Percentiles rank a stretch among this genome's conserved stretches.
phyloP scores from a whole-genome alignment of 2,797 vertebrate species.

The Danionella dracula region DNA sequence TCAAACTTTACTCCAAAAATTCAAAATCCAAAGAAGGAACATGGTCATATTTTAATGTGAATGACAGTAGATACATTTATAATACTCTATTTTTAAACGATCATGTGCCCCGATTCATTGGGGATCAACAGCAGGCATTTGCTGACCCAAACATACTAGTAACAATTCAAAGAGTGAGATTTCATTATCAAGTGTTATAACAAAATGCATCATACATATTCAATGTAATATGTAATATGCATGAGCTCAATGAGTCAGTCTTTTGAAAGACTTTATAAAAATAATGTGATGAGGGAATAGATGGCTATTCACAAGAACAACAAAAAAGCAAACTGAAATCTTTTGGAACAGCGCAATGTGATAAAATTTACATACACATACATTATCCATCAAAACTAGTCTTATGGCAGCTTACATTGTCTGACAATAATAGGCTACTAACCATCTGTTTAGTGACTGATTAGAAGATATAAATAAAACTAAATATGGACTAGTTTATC shows the following conservation, averaged over 20 bases:
- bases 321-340: background rate
- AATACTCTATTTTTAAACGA: too few relatives aligned
- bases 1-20: background rate
- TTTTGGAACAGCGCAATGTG: background rate
- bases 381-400: background rate
- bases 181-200: slow-evolving; percentile 13
- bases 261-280: background rate
- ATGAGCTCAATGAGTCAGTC: background rate
- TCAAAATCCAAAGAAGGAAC: too few relatives aligned
- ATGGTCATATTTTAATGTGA: too few relatives aligned
- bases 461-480: too few relatives aligned
- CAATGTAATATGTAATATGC: slow-evolving; percentile 12
- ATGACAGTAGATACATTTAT: too few relatives aligned
- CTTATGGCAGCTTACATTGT: too few relatives aligned
- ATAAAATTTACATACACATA: background rate
- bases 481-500: too few relatives aligned
- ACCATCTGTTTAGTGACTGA: too few relatives aligned
- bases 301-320: background rate
- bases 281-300: background rate
- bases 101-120: background rate
- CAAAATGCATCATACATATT: slow-evolving; percentile 17
- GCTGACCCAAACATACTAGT: slow-evolving; percentile 7
- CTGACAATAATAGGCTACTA: too few relatives aligned
- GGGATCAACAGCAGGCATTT: background rate
- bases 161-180: slow-evolving; percentile 2